These are phyloP conservation scores for Argyrosomus regius DNA, from an alignment of 2,797 vertebrate species.

Conservation along the genomic window DNA sequence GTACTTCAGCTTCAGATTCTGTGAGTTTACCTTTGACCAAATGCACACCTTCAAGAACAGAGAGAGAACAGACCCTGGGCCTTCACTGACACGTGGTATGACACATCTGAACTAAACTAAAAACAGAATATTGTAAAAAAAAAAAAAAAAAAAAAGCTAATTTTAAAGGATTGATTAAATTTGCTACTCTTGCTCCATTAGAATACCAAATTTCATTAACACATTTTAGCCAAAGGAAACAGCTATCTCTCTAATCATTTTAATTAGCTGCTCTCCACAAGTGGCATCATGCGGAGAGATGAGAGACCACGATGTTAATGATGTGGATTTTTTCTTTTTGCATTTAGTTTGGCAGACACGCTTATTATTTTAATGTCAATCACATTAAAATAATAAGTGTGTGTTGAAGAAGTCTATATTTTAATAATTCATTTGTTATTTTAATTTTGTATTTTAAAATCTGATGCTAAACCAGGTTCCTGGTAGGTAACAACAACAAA, in stretches of 20 bases:
- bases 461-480: background rate
- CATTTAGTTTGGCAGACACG: constrained; percentile 9
- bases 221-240: constrained; percentile 39
- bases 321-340: constrained; percentile 33
- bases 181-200: constrained; percentile 61
- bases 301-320: constrained; percentile 33
- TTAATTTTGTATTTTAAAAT: constrained; percentile 31
- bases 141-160: constrained; percentile 31
- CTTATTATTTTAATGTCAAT: constrained; percentile 48
- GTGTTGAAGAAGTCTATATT: constrained; percentile 11
- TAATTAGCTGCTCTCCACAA: constrained; percentile 67
- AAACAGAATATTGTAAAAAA: constrained; percentile 17
- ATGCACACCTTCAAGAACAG: background rate
- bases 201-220: constrained; percentile 77
- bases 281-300: constrained; percentile 38
- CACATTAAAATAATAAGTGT: background rate
- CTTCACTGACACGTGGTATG: background rate
- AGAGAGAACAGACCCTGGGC: background rate
- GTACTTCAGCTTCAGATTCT: background rate
- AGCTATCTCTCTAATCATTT: constrained; percentile 71
- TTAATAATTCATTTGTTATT: constrained; percentile 30
- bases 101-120: constrained; percentile 20
- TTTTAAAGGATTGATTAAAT: constrained; percentile 61
- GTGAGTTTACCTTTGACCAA: background rate
- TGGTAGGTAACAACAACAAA: background rate